A percentile compares a stretch with the other conserved stretches of the same genome.
Conservation (phyloP, 2,113 vertebrate species). For the Odontesthes bonariensis region DNA sequence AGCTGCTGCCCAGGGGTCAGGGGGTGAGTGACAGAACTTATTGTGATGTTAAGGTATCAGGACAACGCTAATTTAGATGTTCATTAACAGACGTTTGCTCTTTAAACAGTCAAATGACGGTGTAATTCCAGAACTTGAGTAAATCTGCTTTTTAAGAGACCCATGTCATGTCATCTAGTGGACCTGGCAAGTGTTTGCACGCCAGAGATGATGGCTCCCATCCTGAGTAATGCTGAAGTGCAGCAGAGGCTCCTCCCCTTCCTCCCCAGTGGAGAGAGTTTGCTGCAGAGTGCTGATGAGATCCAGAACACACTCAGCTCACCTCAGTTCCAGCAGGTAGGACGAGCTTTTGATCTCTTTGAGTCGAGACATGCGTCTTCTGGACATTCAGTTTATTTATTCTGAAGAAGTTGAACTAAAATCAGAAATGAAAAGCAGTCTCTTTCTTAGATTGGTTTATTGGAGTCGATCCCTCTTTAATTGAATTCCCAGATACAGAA, state of each 20-base stretch:
- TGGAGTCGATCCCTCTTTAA: neutral
- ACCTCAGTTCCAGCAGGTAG: conserved; percentile 98
- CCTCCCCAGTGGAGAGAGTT: conserved; percentile 93
- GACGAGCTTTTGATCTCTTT: neutral
- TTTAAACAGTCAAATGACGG: no score
- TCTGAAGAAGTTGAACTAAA: no score
- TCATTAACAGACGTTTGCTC: no score
- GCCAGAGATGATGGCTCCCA: conserved; percentile 98
- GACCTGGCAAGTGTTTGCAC: conserved; percentile 94
- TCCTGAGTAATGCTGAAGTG: conserved; percentile 94
- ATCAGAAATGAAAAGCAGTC: neutral
- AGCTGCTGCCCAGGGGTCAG: conserved; percentile 80
- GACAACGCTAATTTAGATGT: no score
- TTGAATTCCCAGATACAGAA: no score
- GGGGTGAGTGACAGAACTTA: conserved; percentile 78
- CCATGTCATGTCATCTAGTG: conserved; percentile 75
- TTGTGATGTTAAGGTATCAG: no score
- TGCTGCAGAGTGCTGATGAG: conserved; percentile 92
- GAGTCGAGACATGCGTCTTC: neutral
- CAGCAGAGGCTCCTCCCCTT: conserved; percentile 94
- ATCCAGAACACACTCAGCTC: conserved; percentile 96
- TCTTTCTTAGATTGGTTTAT: neutral
- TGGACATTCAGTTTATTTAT: no score
- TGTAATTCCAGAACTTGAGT: no score
- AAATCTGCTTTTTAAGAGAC: no score